A percentile compares a stretch with the other conserved stretches of the same genome.
phyloP scores from a whole-genome alignment of 2,113 vertebrate species.

The Cercopithecus mona region DNA sequence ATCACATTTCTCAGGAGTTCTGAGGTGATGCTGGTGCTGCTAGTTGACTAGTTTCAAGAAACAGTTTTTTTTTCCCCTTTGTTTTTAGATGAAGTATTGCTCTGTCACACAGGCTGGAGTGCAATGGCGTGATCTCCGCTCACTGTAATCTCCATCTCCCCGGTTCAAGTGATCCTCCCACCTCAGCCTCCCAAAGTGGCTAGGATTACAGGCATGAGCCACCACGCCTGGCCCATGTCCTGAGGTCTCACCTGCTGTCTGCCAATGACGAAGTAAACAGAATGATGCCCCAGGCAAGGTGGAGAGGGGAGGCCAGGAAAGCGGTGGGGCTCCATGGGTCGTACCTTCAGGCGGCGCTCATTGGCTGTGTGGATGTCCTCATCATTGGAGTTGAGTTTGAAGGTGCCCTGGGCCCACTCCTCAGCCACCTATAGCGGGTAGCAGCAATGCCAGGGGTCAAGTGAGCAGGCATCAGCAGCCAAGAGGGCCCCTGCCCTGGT shows the following conservation, averaged over 20 bases:
- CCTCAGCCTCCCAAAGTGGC: no score
- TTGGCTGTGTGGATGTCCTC: slow-evolving; percentile 98
- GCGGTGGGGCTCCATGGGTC: background rate
- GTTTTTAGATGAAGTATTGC: no score
- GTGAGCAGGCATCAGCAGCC: background rate
- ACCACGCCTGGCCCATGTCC: no score
- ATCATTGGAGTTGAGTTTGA: slow-evolving; percentile 88
- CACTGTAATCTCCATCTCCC: no score
- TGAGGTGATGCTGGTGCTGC: no score
- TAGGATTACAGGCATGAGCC: no score
- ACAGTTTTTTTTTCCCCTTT: no score
- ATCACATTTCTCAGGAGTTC: no score
- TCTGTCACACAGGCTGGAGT: no score
- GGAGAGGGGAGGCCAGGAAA: background rate
- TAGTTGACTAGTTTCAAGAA: no score
- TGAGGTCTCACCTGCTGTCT: background rate
- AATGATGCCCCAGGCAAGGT: background rate
- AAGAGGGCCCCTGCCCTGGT: background rate
- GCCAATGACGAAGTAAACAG: background rate
- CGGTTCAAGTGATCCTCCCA: no score
- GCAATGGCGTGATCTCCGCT: no score
- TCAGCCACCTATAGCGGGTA: slow-evolving; percentile 87
- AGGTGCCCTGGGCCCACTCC: slow-evolving; percentile 90
- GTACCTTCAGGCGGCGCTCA: slow-evolving; percentile 94
- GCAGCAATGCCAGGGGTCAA: background rate